Conservation (phyloP, 2,113 vertebrate species). For the Terrapene triunguis region DNA sequence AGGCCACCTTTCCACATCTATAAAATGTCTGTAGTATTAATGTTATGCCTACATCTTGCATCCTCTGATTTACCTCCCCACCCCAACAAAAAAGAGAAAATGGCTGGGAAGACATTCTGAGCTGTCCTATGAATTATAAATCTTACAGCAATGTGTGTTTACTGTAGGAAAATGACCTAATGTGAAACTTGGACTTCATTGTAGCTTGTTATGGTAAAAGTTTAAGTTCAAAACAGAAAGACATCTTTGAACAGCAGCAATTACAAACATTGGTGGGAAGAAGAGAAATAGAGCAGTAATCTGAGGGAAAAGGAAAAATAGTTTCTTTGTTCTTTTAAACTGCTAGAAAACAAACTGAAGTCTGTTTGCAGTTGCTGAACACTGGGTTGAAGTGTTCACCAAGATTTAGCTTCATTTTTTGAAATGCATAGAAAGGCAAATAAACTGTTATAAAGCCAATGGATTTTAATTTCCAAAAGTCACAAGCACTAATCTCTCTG, state of each 20-base stretch:
- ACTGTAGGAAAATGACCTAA: not conserved
- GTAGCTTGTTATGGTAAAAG: not conserved
- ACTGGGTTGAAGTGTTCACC: not conserved
- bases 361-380: not conserved
- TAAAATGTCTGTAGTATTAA: not conserved
- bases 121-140: not conserved
- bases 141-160: not conserved
- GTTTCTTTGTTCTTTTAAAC: not conserved
- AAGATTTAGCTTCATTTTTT: not conserved
- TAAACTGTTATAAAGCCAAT: not conserved
- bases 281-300: not conserved
- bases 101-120: not conserved
- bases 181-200: not conserved
- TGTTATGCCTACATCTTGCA: not conserved
- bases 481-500: not conserved
- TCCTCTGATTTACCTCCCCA: not conserved
- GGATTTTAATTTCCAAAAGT: slow-evolving; percentile 57
- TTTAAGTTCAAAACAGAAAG: not conserved
- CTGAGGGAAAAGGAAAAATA: not conserved
- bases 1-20: not conserved
- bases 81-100: not conserved
- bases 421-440: not conserved
- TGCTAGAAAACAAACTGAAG: not conserved
- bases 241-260: not conserved
- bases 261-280: not conserved